Evolutionary conservation across 2,113 vertebrate species (phyloP), one percentile per base, ranked within the genome.

Genomic region (Gasterosteus aculeatus): DNA sequence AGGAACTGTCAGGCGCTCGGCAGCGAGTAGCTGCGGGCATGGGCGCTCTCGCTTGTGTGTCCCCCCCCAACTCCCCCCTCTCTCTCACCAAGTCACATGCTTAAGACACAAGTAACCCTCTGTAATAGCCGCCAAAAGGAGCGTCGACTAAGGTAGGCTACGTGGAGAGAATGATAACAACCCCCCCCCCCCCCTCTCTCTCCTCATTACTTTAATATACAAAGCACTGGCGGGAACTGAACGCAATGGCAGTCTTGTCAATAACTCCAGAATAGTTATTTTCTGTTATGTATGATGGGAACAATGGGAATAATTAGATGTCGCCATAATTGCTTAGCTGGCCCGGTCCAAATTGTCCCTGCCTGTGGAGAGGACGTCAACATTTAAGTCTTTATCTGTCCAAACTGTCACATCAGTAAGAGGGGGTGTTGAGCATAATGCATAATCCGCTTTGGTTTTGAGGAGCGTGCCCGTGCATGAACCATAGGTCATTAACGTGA

Each of bases 61-160:
- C 22, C 1, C 22, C 63, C 72, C 29, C 88, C 56, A 8, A 1
- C 90, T 80, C 63, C 72, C 29, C 88, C 56, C 19, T 10, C 90
- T 80, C 87, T 82, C 91, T 86, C 86, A 78, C 88, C 80, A 62
- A 85, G 91, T 94, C 94, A 94, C 93, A 94, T 93, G 94, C 88
- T 90, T 89, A 83, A 92, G 88, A 86, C 90, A 94, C 94, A 94
- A 93, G 90, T 88, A 93, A 88, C 84, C 90, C 88, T 92, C 90
- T 95, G 93, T 94, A 88, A 87, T 87, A 81, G 88, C 82, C 81
- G 89, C 91, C 87, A 84, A 53, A 76, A 10, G 84, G 75, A 84
- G 82, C 83, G 78, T 67, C 57, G 78, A 77, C 84, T 73, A 64
- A 72, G 70, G 83, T 77, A 46, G 79, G 46, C 58, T 80, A 86